phyloP scores from a whole-genome alignment of 2,888 invertebrate genomes.

The Meandrusa payeni region DNA sequence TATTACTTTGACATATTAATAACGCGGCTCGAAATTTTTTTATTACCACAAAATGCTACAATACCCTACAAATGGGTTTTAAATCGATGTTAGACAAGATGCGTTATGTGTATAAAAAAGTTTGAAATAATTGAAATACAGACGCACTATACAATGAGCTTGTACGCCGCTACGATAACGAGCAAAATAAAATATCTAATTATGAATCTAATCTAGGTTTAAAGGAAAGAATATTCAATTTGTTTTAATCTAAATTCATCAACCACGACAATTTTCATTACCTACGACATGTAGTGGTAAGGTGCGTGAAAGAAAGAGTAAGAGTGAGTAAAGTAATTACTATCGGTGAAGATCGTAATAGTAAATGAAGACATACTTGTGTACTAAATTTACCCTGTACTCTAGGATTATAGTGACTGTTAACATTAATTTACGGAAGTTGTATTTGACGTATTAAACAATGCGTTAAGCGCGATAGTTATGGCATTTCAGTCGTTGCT shows the following conservation, averaged over 20 bases:
- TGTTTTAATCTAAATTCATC: slow-evolving; percentile 63
- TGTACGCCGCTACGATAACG: slow-evolving; percentile 34
- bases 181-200: slow-evolving; percentile 33
- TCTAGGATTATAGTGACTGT: slow-evolving; percentile 74
- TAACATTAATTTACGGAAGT: slow-evolving; percentile 52
- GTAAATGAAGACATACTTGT: slow-evolving; percentile 66
- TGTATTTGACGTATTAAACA: slow-evolving; percentile 33
- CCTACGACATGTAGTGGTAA: slow-evolving; percentile 60
- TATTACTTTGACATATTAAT: slow-evolving; percentile 80
- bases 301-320: slow-evolving; percentile 75
- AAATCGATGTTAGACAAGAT: slow-evolving; percentile 55
- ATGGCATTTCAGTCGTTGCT: slow-evolving; percentile 64
- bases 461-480: slow-evolving; percentile 40
- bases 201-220: slow-evolving; percentile 59
- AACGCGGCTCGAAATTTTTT: slow-evolving; percentile 79
- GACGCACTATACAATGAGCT: slow-evolving; percentile 41
- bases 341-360: slow-evolving; percentile 71
- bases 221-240: slow-evolving; percentile 58
- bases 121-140: slow-evolving; percentile 43
- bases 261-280: slow-evolving; percentile 67
- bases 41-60: slow-evolving; percentile 64
- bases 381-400: slow-evolving; percentile 79
- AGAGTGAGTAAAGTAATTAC: slow-evolving; percentile 69
- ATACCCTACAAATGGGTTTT: slow-evolving; percentile 72
- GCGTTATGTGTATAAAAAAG: slow-evolving; percentile 42